Percentiles rank a stretch among this genome's conserved stretches.
These are phyloP conservation scores for Acronicta alni DNA, from an alignment of 2,888 invertebrate genomes.

Conservation along the genomic window DNA sequence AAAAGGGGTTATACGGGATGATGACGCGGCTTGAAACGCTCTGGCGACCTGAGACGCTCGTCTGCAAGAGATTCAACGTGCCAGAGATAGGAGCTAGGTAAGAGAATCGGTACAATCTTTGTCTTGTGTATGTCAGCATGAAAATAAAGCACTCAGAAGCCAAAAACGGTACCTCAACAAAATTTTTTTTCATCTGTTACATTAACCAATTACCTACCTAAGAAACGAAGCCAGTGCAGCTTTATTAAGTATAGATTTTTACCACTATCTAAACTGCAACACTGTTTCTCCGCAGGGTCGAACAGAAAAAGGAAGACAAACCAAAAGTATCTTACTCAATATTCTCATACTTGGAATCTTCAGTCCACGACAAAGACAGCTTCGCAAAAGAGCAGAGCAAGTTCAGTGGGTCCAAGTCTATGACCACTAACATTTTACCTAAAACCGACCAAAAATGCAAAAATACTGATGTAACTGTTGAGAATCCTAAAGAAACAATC, in stretches of 20 bases:
- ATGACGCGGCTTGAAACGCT: slow-evolving; percentile 91
- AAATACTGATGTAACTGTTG: slow-evolving; percentile 12
- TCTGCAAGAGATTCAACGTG: slow-evolving; percentile 98
- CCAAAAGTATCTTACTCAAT: slow-evolving; percentile 92
- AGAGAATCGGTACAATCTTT: slow-evolving; percentile 2
- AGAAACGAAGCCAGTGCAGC: too few species aligned
- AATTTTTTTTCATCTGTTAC: too few species aligned
- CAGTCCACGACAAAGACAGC: slow-evolving; percentile 88
- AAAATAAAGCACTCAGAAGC: too few species aligned
- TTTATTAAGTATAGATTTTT: too few species aligned
- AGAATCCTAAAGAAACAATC: slow-evolving; percentile 1
- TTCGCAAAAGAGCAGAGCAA: slow-evolving; percentile 84
- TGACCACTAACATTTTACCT: slow-evolving; percentile 47
- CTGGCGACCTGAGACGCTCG: slow-evolving; percentile 95
- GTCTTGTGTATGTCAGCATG: too few species aligned
- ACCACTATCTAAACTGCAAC: slow-evolving; percentile 11
- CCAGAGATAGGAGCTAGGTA: slow-evolving; percentile 92
- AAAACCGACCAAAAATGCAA: slow-evolving; percentile 13
- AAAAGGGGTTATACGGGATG: slow-evolving; percentile 93
- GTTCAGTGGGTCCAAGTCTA: slow-evolving; percentile 82
- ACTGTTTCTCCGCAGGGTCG: slow-evolving; percentile 75
- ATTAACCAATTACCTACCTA: too few species aligned
- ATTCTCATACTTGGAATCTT: slow-evolving; percentile 93
- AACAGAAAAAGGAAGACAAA: slow-evolving; percentile 78
- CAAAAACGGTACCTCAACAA: too few species aligned